Conservation (phyloP, 2,113 vertebrate species). For the Choloepus hoffmanni region DNA sequence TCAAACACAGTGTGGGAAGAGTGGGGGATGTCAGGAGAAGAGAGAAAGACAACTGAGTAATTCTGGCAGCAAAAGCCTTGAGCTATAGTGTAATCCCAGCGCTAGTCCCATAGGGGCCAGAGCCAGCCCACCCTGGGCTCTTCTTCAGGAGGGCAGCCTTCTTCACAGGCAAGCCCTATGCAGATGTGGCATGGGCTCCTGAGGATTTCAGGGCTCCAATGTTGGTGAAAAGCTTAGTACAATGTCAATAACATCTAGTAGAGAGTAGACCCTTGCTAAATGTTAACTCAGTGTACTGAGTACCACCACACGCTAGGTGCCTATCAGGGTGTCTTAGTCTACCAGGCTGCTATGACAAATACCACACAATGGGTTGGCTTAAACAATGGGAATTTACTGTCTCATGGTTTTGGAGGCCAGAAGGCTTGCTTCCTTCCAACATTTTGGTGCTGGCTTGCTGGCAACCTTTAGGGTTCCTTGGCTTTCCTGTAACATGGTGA, state of each 20-base stretch:
- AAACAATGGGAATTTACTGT: no score
- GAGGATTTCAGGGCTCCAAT: accelerated
- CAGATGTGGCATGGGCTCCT: accelerated
- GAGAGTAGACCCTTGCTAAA: not conserved
- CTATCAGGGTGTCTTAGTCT: no score
- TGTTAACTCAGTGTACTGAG: not conserved
- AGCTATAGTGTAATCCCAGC: not conserved
- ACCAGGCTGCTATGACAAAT: no score
- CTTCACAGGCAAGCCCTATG: not conserved
- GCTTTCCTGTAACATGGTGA: no score
- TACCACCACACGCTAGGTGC: accelerated
- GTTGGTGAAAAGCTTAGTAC: not conserved
- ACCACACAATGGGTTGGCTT: no score
- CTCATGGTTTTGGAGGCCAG: no score
- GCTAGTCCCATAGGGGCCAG: not conserved
- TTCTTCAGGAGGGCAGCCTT: not conserved
- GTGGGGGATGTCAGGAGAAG: not conserved
- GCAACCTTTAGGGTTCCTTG: no score
- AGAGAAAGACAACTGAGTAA: not conserved
- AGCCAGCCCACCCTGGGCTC: not conserved
- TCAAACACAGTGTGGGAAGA: not conserved
- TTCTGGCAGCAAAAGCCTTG: not conserved
- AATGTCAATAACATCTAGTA: not conserved
- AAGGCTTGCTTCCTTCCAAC: no score
- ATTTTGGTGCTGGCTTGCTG: no score